A percentile compares a stretch with the other conserved stretches of the same genome.
phyloP scores from a whole-genome alignment of 2,113 vertebrate species.

The Alectura lathami region DNA sequence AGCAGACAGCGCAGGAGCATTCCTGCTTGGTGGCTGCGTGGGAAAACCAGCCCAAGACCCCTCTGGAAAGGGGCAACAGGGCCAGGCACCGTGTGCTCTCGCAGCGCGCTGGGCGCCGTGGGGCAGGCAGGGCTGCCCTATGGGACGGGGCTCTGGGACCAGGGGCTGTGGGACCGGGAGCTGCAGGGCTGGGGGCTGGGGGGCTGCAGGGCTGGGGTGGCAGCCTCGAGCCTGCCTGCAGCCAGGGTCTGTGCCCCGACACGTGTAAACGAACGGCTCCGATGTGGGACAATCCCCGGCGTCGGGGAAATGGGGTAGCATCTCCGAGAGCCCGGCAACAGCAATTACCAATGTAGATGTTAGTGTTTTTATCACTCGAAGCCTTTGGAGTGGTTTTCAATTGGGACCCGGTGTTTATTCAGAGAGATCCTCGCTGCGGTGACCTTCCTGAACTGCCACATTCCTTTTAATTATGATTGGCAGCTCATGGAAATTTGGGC shows the following conservation, averaged over 20 bases:
- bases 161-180: no score
- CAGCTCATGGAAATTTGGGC: slow-evolving; percentile 82
- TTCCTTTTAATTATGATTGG: slow-evolving; percentile 84
- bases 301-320: accelerated
- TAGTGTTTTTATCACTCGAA: background rate
- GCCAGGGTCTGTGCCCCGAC: background rate
- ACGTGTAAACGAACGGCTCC: background rate
- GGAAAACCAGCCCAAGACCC: background rate
- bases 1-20: no score
- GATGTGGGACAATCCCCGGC: background rate
- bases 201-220: no score
- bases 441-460: slow-evolving; percentile 80
- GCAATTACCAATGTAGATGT: background rate
- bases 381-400: slow-evolving; percentile 39
- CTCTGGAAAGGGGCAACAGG: accelerated
- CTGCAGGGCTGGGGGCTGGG: no score
- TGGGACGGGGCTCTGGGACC: no score
- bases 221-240: background rate
- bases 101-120: no score
- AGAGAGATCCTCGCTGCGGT: slow-evolving; percentile 72
- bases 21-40: background rate
- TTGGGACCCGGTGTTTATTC: slow-evolving; percentile 77
- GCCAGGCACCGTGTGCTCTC: background rate
- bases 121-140: no score
- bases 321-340: background rate